Conservation (phyloP, 2,113 vertebrate species). For the Vireo altiloquus region DNA sequence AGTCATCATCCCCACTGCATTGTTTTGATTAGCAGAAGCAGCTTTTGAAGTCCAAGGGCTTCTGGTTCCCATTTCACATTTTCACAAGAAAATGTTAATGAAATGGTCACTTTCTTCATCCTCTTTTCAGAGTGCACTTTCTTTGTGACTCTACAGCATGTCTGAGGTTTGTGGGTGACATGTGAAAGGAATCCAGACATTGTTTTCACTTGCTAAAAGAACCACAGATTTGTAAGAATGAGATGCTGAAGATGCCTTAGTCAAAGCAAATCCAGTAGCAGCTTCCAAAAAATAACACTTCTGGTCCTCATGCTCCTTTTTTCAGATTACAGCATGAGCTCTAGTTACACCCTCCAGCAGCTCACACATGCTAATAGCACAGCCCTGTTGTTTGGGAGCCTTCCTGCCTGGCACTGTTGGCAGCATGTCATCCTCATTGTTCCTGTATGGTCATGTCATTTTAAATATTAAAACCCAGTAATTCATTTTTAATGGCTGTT, state of each 20-base stretch:
- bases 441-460: constrained; percentile 34
- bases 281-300: neutral
- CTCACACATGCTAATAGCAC: neutral
- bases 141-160: neutral
- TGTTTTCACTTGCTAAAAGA: neutral
- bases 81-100: neutral
- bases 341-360: neutral
- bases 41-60: neutral
- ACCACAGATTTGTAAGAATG: neutral
- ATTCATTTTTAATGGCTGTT: constrained; percentile 63
- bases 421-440: neutral
- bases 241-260: neutral
- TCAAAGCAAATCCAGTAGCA: neutral
- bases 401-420: constrained; percentile 6
- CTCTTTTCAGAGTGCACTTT: neutral
- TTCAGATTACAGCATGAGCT: neutral
- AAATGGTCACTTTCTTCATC: neutral
- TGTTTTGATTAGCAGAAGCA: neutral
- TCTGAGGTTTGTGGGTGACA: neutral
- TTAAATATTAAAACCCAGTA: constrained; percentile 58
- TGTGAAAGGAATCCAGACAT: neutral
- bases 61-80: neutral
- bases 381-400: neutral
- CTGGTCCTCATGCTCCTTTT: neutral
- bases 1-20: neutral